These are phyloP conservation scores for Choloepus hoffmanni DNA, from an alignment of 2,113 vertebrate species.

Conservation along the genomic window DNA sequence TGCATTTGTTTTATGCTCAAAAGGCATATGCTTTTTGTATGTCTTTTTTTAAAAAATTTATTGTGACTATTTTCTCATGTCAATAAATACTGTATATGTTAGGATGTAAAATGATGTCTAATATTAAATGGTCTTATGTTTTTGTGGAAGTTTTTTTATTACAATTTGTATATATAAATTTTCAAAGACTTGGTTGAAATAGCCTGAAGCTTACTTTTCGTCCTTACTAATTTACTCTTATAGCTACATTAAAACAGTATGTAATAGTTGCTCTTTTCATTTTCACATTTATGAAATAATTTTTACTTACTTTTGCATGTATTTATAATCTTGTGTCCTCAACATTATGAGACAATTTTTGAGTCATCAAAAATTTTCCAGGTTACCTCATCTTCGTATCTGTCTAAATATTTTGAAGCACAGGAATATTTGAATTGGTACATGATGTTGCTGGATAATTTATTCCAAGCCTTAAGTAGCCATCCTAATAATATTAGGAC, in stretches of 20 bases:
- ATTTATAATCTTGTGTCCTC: not conserved
- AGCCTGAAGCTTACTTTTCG: not conserved
- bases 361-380: not conserved
- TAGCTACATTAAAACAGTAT: not conserved
- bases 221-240: not conserved
- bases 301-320: not conserved
- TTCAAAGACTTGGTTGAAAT: not conserved
- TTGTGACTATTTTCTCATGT: not conserved
- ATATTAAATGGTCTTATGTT: too few species aligned
- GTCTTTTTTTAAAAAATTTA: not conserved
- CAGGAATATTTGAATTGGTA: not conserved
- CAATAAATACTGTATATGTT: not conserved
- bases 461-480: not conserved
- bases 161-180: not conserved
- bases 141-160: too few species aligned
- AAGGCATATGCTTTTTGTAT: not conserved
- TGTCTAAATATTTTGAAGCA: constrained; percentile 16
- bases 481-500: not conserved
- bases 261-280: not conserved
- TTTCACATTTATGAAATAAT: not conserved
- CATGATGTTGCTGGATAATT: not conserved
- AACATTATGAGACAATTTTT: constrained; percentile 10
- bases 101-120: not conserved
- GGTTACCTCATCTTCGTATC: not conserved
- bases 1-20: not conserved